Conservation (phyloP, 2,113 vertebrate genomes). For the Sakesphorus luctuosus region DNA sequence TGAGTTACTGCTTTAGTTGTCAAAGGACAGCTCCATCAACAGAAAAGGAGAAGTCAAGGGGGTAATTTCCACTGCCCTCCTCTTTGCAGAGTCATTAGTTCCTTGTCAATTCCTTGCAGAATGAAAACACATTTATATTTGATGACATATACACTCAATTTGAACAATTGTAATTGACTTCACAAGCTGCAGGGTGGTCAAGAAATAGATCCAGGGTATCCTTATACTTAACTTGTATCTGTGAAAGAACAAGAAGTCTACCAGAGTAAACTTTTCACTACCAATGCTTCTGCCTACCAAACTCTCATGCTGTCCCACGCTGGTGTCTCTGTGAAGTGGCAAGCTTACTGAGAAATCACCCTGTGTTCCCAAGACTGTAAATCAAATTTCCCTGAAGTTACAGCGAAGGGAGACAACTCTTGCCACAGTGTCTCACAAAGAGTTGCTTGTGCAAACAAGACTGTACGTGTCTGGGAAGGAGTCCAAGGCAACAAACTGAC, state of each 20-base stretch:
- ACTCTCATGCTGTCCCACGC: background rate
- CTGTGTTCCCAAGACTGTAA: background rate
- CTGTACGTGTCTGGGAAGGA: background rate
- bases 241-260: background rate
- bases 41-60: constrained; percentile 7
- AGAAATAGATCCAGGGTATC: background rate
- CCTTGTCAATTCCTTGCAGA: background rate
- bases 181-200: background rate
- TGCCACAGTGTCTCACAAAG: background rate
- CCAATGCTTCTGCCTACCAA: background rate
- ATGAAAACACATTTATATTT: constrained; percentile 27
- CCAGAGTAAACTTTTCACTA: background rate
- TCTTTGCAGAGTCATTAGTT: constrained; percentile 18
- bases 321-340: background rate
- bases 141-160: constrained; percentile 12
- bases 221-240: background rate
- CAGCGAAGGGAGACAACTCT: background rate
- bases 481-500: background rate
- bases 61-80: constrained; percentile 36
- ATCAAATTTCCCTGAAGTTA: background rate
- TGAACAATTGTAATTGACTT: constrained; percentile 11
- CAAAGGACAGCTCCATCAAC: constrained; percentile 18
- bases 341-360: background rate
- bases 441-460: background rate
- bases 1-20: constrained; percentile 41